Percentiles rank a stretch among this genome's conserved stretches.
phyloP scores from a whole-genome alignment of 1,140 invertebrate genomes.

The Cherax destructor region DNA sequence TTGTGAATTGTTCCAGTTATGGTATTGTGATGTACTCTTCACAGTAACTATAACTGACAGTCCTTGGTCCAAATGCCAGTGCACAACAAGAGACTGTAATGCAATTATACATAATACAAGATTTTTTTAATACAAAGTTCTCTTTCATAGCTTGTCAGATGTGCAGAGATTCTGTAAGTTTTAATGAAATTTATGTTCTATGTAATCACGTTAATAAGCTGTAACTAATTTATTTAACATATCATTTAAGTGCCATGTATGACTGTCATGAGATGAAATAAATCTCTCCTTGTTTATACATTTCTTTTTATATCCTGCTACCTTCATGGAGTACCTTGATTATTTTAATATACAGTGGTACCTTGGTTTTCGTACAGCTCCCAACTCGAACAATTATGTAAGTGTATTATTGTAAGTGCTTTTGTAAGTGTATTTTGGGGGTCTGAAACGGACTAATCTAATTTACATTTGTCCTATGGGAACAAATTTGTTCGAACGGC shows the following conservation, averaged over 20 bases:
- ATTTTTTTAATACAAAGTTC: neutral
- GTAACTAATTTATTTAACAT: conserved; percentile 60
- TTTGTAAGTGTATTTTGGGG: too few relatives aligned
- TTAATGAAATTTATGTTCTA: conserved; percentile 34
- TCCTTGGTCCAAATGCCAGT: conserved; percentile 12
- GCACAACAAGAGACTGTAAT: neutral
- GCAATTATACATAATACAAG: neutral
- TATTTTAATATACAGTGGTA: too few relatives aligned
- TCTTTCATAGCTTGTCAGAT: conserved; percentile 39
- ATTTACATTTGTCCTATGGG: too few relatives aligned
- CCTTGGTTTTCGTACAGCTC: too few relatives aligned
- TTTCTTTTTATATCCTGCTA: neutral
- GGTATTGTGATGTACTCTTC: too few relatives aligned
- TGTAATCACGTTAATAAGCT: conserved; percentile 30
- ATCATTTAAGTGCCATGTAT: conserved; percentile 63
- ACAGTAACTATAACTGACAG: neutral
- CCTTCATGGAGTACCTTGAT: too few relatives aligned
- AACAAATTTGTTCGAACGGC: too few relatives aligned
- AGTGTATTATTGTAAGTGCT: too few relatives aligned
- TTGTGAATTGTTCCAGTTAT: too few relatives aligned
- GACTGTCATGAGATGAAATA: conserved; percentile 49
- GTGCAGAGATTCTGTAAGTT: conserved; percentile 4
- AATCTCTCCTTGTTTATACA: conserved; percentile 37
- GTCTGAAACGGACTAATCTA: too few relatives aligned
- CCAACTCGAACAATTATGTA: too few relatives aligned